A percentile compares a stretch with the other conserved stretches of the same genome.
Conservation (phyloP, 2,888 invertebrate genomes). For the Ophonus ardosiacus region DNA sequence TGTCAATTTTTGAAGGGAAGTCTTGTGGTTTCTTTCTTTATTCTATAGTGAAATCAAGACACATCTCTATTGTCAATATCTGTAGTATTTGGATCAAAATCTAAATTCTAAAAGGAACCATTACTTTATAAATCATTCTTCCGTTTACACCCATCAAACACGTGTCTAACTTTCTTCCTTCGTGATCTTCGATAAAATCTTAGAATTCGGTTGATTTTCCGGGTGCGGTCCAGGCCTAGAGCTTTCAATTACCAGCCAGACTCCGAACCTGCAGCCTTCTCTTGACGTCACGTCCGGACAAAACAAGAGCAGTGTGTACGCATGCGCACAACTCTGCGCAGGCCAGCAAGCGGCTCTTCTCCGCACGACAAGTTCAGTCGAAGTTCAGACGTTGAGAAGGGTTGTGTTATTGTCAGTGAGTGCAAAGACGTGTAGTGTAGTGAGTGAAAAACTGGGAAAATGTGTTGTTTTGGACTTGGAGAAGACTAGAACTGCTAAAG, state of each 20-base stretch:
- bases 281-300: not conserved
- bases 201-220: slow-evolving; percentile 35
- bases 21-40: no score
- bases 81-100: slow-evolving; percentile 13
- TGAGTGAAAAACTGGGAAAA: not conserved
- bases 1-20: no score
- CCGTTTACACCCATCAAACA: not conserved
- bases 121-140: not conserved
- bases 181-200: slow-evolving; percentile 26
- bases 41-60: no score
- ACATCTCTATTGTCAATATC: not conserved
- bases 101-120: not conserved
- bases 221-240: slow-evolving; percentile 25
- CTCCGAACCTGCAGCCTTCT: not conserved
- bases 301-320: slow-evolving; percentile 15
- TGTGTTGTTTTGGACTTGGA: not conserved
- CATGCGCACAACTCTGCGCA: slow-evolving; percentile 5
- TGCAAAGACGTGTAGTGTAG: not conserved
- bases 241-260: slow-evolving; percentile 21
- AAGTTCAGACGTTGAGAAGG: not conserved
- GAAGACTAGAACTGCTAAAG: not conserved
- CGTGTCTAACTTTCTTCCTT: slow-evolving; percentile 36
- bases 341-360: slow-evolving; percentile 14
- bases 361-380: slow-evolving; percentile 19
- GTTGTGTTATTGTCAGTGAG: not conserved